Evolutionary conservation across 2,888 invertebrate genomes (phyloP).

Genomic region (Dione vanillae): DNA sequence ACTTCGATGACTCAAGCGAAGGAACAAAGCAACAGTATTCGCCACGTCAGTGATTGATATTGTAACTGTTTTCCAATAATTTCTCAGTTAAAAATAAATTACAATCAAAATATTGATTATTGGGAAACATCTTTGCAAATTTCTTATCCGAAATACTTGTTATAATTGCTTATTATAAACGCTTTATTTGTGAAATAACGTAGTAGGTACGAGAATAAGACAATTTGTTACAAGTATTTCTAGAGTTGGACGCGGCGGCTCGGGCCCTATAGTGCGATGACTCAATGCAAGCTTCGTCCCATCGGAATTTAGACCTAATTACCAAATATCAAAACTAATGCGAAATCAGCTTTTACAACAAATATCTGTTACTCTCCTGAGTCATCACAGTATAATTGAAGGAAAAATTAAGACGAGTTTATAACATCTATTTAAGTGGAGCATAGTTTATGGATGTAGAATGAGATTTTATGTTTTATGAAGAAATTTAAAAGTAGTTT

Average conservation of each 20-base stretch:
- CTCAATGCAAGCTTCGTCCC: slow-evolving; percentile 84
- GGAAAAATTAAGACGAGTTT: slow-evolving; percentile 57
- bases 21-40: neutral
- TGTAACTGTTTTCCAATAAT: slow-evolving; percentile 37
- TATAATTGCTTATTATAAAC: slow-evolving; percentile 3
- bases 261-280: slow-evolving; percentile 82
- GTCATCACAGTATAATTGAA: slow-evolving; percentile 80
- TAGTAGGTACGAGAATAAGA: neutral
- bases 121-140: slow-evolving; percentile 33
- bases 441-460: slow-evolving; percentile 66
- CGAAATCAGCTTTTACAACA: slow-evolving; percentile 52
- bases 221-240: slow-evolving; percentile 47
- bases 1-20: slow-evolving; percentile 1
- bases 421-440: slow-evolving; percentile 58
- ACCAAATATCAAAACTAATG: slow-evolving; percentile 30
- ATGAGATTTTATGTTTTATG: slow-evolving; percentile 62
- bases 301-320: slow-evolving; percentile 58
- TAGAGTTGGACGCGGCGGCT: slow-evolving; percentile 58
- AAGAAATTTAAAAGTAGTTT: slow-evolving; percentile 55
- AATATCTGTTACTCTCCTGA: slow-evolving; percentile 68
- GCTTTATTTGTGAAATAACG: neutral
- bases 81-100: neutral
- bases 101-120: slow-evolving; percentile 7
- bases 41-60: slow-evolving; percentile 35
- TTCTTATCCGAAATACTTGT: slow-evolving; percentile 39